Base-by-base conservation (phyloP, 2,888 invertebrate genomes). In the Himalopsyche tibetana region DNA sequence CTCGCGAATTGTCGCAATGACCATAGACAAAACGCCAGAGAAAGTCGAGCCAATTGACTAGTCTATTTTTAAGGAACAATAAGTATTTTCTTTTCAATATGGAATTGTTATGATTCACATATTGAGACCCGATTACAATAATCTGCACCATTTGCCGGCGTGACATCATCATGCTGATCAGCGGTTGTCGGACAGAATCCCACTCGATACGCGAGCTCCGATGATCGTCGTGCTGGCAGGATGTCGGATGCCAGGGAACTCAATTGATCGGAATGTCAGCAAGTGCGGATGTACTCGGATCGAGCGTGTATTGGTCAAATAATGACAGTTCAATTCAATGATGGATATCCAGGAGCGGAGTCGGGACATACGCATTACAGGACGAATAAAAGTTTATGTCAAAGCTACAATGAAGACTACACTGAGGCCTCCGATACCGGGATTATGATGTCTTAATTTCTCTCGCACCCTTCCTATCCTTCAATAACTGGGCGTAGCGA, bases 191-290 rank as follows among this genome's bases (percentile, higher is more conserved):
- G 51, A 11, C 74, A 28, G 74, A 74, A 74, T 74, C 74, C 74
- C 74, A 74, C 74, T 74, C 74, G 74, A 74, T 74, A 36, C 38
- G 36, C 74, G 8, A 15, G 36, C 69, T 74, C 19, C 38, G 36
- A 28, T 74, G 74, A 15, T 74, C 28, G n/a, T 74, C 74, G 74
- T 4, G 38, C 5, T 36, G 36, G 38, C 74, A 74, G 74, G 74
- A 74, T 74, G 74, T 74, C 74, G 74, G 74, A 74, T 74, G 36
- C 74, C 74, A 74, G 74, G 12, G 28, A 36, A 15, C 74, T 74
- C 74, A 74, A 74, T 74, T 74, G 74, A 74, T 74, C 74, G 74
- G 74, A 74, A 74, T 74, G 74, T 36, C 74, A 74, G 74, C 36
- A 36, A 36, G 74, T 74, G 74, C 74, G 74, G 74, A 74, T 74